Evolutionary conservation across 2,888 invertebrate genomes (phyloP).

Genomic region (Pycnomerus fuliginosus): DNA sequence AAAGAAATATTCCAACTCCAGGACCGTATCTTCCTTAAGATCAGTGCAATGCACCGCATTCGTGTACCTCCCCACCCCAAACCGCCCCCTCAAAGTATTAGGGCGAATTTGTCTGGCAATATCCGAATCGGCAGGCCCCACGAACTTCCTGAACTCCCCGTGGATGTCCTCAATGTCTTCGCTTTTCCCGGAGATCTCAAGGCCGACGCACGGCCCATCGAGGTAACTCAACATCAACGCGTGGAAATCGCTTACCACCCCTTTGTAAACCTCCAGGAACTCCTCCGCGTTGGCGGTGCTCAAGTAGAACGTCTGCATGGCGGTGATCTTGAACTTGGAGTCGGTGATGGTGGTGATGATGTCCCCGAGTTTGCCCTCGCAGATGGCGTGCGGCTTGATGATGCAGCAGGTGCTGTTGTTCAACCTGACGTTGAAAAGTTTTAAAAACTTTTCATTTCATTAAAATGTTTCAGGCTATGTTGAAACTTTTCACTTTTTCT

Average conservation of each 20-base stretch:
- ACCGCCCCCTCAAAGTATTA: constrained; percentile 78
- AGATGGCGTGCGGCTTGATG: constrained; percentile 87
- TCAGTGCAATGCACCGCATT: constrained; percentile 95
- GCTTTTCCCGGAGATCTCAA: constrained; percentile 72
- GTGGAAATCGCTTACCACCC: constrained; percentile 74
- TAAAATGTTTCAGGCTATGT: too few relatives aligned
- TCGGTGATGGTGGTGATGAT: constrained; percentile 73
- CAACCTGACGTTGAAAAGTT: constrained; percentile 55
- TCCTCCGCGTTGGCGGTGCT: constrained; percentile 84
- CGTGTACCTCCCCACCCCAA: constrained; percentile 77
- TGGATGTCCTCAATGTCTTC: constrained; percentile 59
- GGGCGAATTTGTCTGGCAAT: constrained; percentile 83
- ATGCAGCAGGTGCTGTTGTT: constrained; percentile 76
- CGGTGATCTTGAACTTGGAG: constrained; percentile 72
- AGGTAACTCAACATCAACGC: constrained; percentile 82
- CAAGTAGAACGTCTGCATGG: constrained; percentile 76
- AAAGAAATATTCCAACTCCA: constrained; percentile 83
- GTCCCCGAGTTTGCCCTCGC: constrained; percentile 70
- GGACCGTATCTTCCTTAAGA: constrained; percentile 78
- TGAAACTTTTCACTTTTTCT: too few relatives aligned
- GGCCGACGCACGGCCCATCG: constrained; percentile 81
- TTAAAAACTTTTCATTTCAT: too few relatives aligned
- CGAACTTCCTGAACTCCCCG: constrained; percentile 75
- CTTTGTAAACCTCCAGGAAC: constrained; percentile 91
- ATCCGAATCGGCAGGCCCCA: constrained; percentile 90